Evolutionary conservation across 2,888 invertebrate species (phyloP), one percentile per base, ranked within the genome.

Genomic region (Lasius platythorax): DNA sequence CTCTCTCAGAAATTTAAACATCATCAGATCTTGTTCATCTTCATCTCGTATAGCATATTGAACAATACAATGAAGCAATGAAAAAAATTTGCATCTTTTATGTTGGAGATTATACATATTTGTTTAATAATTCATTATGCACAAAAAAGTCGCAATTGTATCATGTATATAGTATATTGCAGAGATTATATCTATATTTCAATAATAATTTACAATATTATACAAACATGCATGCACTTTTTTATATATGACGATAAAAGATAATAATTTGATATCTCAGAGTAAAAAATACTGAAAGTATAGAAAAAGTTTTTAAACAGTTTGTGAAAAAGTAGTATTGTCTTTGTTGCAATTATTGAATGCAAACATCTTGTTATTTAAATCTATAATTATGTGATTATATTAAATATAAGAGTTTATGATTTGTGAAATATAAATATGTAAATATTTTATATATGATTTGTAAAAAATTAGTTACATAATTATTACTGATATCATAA

Each of bases 341-440:
- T 91, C 81, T 72, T 89, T 50, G 84, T 83, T 84, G 61, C 81
- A 84, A 30, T 23, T 33, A 82, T 85, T 79, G 28, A 58, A 30
- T 43, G 4, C 9, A 12, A 40, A 37, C 40, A n/a, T 23, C 0
- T 76, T 79, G 1, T 43, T 28, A 40, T 23, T 37, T 33, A 50
- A n/a, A 40, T 30, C 37, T 1, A 43, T 61, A 64, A 37, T 3
- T n/a, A 53, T 2, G 33, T 50, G 12, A 83, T 46, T 43, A 72
- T 33, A 43, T 46, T 53, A 53, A n/a, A 53, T 23, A 58, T 37
- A 15, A 40, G 33, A 15, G 43, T 23, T 64, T 30, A 18, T 50
- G 4, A 4, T 33, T 53, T 23, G 53, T 2, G 68, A 37, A 70
- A 68, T 43, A 23, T 28, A 15, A 15, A 68, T 3, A 18, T 18